Conservation (phyloP, 64 coral and sea anemone species). For the Montipora efflorescens region DNA sequence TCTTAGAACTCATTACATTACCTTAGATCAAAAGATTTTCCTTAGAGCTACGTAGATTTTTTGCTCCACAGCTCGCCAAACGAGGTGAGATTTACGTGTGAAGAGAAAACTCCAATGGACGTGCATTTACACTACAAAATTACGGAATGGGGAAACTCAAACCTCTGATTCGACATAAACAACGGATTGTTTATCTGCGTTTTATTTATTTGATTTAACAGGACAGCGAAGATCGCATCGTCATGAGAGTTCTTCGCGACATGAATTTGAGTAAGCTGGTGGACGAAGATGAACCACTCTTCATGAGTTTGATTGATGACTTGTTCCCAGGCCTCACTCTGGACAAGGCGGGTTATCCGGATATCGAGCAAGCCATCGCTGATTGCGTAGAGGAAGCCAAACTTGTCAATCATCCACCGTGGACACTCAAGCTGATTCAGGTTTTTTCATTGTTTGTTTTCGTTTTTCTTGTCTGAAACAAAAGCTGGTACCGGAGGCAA, state of each 20-base stretch:
- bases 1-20: no score
- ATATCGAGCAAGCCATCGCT: slow-evolving; percentile 97
- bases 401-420: slow-evolving; percentile 98
- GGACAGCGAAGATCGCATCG: slow-evolving; percentile 95
- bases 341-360: slow-evolving; percentile 97
- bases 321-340: slow-evolving; percentile 98
- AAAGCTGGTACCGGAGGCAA: neutral
- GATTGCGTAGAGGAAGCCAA: slow-evolving; percentile 95
- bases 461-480: neutral
- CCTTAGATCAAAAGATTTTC: no score
- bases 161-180: no score
- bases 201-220: slow-evolving; percentile 25
- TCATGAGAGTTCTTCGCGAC: slow-evolving; percentile 98
- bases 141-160: no score
- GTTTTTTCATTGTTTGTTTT: slow-evolving; percentile 27
- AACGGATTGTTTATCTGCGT: neutral
- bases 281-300: slow-evolving; percentile 97
- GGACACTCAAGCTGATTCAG: slow-evolving; percentile 98
- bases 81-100: no score
- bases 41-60: no score
- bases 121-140: no score
- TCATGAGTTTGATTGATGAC: slow-evolving; percentile 98
- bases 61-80: no score
- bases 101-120: no score
- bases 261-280: slow-evolving; percentile 99